A percentile compares a stretch with the other conserved stretches of the same genome.
These are phyloP conservation scores for Catharus minimus DNA, from an alignment of 2,113 vertebrate genomes.

Conservation along the genomic window DNA sequence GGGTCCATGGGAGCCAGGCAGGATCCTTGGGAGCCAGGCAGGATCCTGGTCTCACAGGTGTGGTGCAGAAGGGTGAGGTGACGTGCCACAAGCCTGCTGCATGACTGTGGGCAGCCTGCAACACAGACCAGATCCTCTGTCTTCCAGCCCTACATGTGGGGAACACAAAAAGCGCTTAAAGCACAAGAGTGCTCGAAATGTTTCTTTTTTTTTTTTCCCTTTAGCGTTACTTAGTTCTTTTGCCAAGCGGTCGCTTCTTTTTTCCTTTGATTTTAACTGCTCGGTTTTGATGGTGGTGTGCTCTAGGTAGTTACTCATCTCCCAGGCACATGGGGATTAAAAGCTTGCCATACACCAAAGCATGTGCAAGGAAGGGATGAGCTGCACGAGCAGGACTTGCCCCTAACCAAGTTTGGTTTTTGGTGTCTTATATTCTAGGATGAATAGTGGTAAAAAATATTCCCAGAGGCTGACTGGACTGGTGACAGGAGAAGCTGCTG, in stretches of 20 bases:
- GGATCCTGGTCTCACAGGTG: background rate
- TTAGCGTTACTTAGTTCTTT: constrained; percentile 11
- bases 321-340: background rate
- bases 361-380: background rate
- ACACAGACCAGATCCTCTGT: background rate
- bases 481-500: background rate
- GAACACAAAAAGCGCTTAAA: background rate
- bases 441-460: background rate
- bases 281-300: background rate
- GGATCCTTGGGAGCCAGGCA: background rate
- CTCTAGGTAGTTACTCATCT: background rate
- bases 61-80: background rate
- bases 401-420: background rate
- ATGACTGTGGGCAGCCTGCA: background rate
- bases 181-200: fast-evolving
- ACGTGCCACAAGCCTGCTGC: background rate
- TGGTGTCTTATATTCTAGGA: background rate
- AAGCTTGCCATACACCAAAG: background rate
- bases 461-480: background rate
- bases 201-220: background rate
- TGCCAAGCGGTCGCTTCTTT: background rate
- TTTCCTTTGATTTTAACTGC: background rate
- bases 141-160: constrained; percentile 29
- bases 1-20: background rate
- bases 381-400: background rate